Evolutionary conservation across 2,113 vertebrate genomes (phyloP), one percentile per base, ranked within the genome.

Genomic region (Myotis lucifugus): DNA sequence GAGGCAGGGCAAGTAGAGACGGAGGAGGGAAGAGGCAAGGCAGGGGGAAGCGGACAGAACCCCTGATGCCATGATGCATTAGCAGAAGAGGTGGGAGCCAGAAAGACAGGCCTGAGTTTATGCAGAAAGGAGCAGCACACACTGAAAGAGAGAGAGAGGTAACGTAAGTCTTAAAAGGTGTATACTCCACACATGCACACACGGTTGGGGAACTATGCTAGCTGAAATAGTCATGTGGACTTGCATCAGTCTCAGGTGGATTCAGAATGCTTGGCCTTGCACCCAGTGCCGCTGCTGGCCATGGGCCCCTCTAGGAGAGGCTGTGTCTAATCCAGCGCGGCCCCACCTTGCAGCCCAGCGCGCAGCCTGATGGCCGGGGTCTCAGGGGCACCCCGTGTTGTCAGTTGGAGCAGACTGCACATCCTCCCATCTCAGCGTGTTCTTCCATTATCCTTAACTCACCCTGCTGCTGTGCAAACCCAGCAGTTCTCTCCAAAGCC

Each of bases 311-410:
- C 14, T 23, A 77, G 85, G 27, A 66, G 54, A 5, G 61, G 29
- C 18, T 29, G 13, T 12, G 13, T 56, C 61, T 46, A 23, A n/a
- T 6, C 73, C 10, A 1, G 40, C 29, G 4, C 9, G 7, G 59
- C 4, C 2, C 21, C 12, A 21, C 32, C 42, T 11, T 3, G 19
- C 6, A 3, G 9, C 69, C 5, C 19, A 17, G 27, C 29, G 13
- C 0, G 2, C n/a, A 56, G 37, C 14, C 23, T 37, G 48, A 52
- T 6, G 11, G 34, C 32, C 0, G 14, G 48, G 1, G 25, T 34
- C 12, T 1, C 3, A 1, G 0, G 0, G 48, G 34, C 64, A 50
- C 87, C 21, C 7, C 0, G 12, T 14, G 34, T 29, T 15, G 8
- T 88, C 8, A 61, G 8, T 5, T 27, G 32, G 73, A 37, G 12